Percentiles rank a stretch among this genome's conserved stretches.
Evolutionary conservation across 2,797 vertebrate species (phyloP).

Genomic region (Atherinosoma microstoma): DNA sequence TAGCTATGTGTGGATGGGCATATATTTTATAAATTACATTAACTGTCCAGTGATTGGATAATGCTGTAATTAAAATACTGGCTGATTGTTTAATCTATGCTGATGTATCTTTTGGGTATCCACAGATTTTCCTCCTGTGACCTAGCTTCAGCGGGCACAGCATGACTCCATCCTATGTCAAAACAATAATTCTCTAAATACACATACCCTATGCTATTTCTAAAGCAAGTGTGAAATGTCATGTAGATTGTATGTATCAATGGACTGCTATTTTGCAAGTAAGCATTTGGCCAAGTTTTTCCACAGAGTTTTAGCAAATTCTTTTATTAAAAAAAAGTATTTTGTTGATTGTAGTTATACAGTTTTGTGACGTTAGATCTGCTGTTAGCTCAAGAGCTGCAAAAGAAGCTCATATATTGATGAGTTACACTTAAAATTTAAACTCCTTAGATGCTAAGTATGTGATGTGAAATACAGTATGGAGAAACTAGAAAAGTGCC

Average conservation of each 20-base stretch:
- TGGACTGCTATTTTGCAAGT: neutral
- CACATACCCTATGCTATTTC: neutral
- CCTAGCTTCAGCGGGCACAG: conserved; percentile 22
- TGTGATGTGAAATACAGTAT: neutral
- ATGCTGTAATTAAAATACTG: conserved; percentile 41
- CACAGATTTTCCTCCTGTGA: conserved; percentile 15
- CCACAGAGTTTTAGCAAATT: neutral
- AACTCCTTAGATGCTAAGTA: neutral
- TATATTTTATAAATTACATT: conserved; percentile 15
- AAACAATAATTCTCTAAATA: conserved; percentile 28
- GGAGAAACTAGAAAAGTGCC: neutral
- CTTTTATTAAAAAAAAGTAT: neutral
- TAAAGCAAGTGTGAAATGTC: neutral
- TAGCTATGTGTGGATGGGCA: conserved; percentile 10
- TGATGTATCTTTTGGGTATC: conserved; percentile 20
- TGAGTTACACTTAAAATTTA: no score
- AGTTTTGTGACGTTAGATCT: neutral
- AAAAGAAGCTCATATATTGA: neutral
- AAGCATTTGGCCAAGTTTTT: neutral
- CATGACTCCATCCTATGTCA: conserved; percentile 18
- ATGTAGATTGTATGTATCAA: neutral
- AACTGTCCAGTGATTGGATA: conserved; percentile 39
- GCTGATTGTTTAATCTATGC: conserved; percentile 33
- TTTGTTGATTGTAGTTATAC: neutral
- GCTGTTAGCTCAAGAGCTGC: neutral